Evolutionary conservation across 2,888 invertebrate species (phyloP).

Genomic region (Zelleria hepariella): DNA sequence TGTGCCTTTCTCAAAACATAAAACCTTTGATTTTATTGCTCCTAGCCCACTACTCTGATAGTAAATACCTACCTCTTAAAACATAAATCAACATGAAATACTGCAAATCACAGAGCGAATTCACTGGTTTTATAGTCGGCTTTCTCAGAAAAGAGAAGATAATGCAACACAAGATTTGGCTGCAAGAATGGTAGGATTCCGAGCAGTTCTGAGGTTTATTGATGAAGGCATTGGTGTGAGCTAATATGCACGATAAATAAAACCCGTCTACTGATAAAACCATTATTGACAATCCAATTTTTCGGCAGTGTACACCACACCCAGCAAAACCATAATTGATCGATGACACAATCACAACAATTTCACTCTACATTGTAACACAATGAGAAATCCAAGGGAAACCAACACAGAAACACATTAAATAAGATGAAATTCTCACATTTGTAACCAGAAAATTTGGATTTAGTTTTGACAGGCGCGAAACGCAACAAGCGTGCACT

Average conservation of each 20-base stretch:
- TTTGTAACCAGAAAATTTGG: background rate
- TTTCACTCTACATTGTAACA: background rate
- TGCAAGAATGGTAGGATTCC: no score
- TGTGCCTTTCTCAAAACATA: no score
- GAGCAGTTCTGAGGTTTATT: no score
- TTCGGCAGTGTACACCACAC: conserved; percentile 55
- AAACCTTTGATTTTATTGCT: no score
- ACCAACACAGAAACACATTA: background rate
- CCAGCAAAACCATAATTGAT: conserved; percentile 35
- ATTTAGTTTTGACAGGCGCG: background rate
- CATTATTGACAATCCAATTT: conserved; percentile 22
- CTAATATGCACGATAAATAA: background rate
- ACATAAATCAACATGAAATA: background rate
- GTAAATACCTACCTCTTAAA: conserved; percentile 15
- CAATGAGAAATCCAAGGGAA: background rate
- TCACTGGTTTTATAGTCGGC: background rate
- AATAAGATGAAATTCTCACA: background rate
- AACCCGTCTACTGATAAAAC: background rate
- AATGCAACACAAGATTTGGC: background rate
- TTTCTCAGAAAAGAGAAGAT: background rate
- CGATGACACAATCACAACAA: conserved; percentile 1
- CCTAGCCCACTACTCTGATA: no score
- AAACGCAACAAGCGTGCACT: conserved; percentile 23
- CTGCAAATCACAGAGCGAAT: background rate
- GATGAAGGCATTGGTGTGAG: background rate